These are phyloP conservation scores for Bufo bufo DNA, from an alignment of 2,113 vertebrate species.

Conservation along the genomic window DNA sequence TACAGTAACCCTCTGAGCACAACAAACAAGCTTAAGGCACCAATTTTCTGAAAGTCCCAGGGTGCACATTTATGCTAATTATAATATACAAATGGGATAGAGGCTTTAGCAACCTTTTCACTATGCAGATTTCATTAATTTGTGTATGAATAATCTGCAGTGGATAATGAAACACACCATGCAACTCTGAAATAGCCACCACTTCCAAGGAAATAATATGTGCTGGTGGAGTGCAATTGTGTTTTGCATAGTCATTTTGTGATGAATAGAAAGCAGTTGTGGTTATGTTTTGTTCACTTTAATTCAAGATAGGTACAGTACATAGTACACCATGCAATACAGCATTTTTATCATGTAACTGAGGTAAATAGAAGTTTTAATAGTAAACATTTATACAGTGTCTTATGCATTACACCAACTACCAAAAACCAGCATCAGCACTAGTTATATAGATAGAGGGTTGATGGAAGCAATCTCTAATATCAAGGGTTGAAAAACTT, in stretches of 20 bases:
- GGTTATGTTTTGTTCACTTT: neutral
- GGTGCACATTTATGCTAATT: constrained; percentile 51
- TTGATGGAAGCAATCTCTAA: too few relatives aligned
- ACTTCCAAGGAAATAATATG: neutral
- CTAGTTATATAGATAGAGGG: too few relatives aligned
- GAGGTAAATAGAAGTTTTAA: too few relatives aligned
- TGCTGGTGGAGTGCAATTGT: constrained; percentile 7
- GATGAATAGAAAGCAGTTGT: neutral
- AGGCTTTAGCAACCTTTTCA: constrained; percentile 29
- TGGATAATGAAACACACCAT: constrained; percentile 33
- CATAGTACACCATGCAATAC: neutral
- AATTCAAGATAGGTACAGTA: neutral
- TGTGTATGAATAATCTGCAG: constrained; percentile 27
- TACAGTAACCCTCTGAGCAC: constrained; percentile 48
- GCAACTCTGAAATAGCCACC: constrained; percentile 12
- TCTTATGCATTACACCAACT: too few relatives aligned
- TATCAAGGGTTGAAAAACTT: too few relatives aligned
- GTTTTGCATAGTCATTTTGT: constrained; percentile 22
- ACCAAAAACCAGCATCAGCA: too few relatives aligned
- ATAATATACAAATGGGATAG: constrained; percentile 40
- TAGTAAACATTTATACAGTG: too few relatives aligned
- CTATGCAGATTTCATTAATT: constrained; percentile 38
- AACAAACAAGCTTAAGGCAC: constrained; percentile 51
- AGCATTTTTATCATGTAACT: neutral
- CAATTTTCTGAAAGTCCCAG: constrained; percentile 39